These are phyloP conservation scores for Athrips mouffetella DNA, from an alignment of 2,888 invertebrate genomes.

Conservation along the genomic window DNA sequence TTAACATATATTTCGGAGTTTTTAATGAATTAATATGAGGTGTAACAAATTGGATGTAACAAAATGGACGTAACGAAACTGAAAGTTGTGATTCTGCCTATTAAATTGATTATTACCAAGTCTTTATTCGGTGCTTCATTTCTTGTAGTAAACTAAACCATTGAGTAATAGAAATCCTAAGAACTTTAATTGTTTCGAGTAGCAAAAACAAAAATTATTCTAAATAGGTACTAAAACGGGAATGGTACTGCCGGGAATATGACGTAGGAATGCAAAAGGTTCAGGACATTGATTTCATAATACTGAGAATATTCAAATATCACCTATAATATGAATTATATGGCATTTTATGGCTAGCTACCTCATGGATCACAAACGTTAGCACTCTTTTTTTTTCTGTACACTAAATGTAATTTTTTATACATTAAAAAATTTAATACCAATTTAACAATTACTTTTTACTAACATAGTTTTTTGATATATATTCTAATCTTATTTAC, in stretches of 20 bases:
- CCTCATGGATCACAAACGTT: constrained; percentile 72
- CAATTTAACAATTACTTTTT: constrained; percentile 64
- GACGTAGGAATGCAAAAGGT: constrained; percentile 37
- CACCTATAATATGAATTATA: constrained; percentile 38
- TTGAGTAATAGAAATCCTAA: too few relatives aligned
- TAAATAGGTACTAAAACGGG: constrained; percentile 21
- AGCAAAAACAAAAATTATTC: constrained; percentile 1
- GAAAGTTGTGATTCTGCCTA: too few relatives aligned
- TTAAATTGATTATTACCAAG: too few relatives aligned
- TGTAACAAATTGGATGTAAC: too few relatives aligned
- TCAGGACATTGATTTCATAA: constrained; percentile 4
- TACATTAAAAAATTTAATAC: constrained; percentile 52
- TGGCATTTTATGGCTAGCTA: constrained; percentile 78
- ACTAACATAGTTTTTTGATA: constrained; percentile 56
- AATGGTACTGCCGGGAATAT: constrained; percentile 37
- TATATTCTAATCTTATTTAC: constrained; percentile 71
- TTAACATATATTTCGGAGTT: too few relatives aligned
- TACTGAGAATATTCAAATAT: constrained; percentile 5
- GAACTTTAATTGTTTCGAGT: too few relatives aligned
- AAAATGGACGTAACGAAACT: too few relatives aligned
- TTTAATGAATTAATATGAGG: too few relatives aligned
- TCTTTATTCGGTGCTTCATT: too few relatives aligned
- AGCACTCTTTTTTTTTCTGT: constrained; percentile 55
- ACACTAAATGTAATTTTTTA: constrained; percentile 50
- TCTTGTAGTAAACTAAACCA: too few relatives aligned